Evolutionary conservation across 2,113 vertebrate species (phyloP).

Genomic region (Fulmarus glacialis): DNA sequence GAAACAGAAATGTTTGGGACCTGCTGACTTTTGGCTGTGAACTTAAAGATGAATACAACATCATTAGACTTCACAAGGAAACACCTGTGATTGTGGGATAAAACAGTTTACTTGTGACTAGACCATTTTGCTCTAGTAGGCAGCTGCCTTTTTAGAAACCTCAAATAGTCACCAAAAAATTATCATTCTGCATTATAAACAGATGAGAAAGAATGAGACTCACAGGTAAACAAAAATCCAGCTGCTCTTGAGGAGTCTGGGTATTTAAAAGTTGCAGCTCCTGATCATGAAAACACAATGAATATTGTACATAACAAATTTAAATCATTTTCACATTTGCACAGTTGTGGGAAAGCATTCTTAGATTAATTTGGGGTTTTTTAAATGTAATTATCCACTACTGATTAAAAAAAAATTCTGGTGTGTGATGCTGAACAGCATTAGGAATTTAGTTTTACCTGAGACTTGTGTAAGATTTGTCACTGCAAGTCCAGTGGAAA

Average conservation of each 20-base stretch:
- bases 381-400: background rate
- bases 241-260: background rate
- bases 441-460: background rate
- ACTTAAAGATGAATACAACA: background rate
- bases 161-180: background rate
- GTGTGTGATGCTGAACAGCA: background rate
- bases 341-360: background rate
- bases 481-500: background rate
- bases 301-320: background rate
- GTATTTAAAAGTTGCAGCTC: background rate
- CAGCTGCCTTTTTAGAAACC: background rate
- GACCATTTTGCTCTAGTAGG: background rate
- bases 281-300: background rate
- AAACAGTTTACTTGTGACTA: background rate
- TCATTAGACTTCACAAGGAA: background rate
- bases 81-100: background rate
- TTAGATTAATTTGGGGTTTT: background rate
- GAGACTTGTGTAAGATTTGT: background rate
- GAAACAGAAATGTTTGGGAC: background rate
- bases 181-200: background rate
- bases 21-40: background rate
- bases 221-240: background rate
- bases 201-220: background rate
- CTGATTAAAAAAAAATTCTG: background rate
- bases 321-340: background rate